Evolutionary conservation across 1,140 invertebrate species (phyloP).

Genomic region (Drosophila fuyamai): DNA sequence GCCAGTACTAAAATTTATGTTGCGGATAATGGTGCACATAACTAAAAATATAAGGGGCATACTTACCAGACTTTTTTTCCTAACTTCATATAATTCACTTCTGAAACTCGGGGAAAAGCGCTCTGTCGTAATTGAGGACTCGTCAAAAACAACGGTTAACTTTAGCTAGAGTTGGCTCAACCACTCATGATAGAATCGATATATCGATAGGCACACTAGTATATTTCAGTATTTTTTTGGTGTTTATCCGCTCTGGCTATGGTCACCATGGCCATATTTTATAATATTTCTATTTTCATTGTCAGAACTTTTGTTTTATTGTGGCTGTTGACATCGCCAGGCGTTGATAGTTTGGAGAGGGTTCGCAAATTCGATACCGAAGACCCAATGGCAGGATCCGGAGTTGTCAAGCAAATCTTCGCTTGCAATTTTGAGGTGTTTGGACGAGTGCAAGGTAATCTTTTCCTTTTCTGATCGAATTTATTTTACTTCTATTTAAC

Average conservation of each 20-base stretch:
- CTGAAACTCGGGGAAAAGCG: background rate
- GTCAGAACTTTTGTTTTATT: conserved; percentile 20
- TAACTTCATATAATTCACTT: no score
- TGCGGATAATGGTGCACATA: background rate
- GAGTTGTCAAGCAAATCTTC: conserved; percentile 26
- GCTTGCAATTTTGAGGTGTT: conserved; percentile 86
- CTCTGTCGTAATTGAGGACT: no score
- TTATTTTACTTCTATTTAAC: background rate
- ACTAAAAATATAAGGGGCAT: background rate
- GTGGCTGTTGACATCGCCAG: conserved; percentile 10
- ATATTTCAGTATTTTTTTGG: background rate
- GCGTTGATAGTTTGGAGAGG: background rate
- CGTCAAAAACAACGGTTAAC: background rate
- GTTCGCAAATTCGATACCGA: background rate
- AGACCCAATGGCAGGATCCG: conserved; percentile 19
- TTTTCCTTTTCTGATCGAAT: background rate
- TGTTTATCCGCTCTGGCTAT: conserved; percentile 4
- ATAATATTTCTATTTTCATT: conserved; percentile 34
- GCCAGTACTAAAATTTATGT: background rate
- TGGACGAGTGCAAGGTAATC: conserved; percentile 86
- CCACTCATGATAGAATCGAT: no score
- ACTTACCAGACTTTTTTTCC: background rate
- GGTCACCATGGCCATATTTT: conserved; percentile 34
- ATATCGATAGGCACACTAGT: background rate
- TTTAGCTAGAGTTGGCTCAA: background rate